Conservation (phyloP, 2,113 vertebrate species). For the Neopipo cinnamomea region DNA sequence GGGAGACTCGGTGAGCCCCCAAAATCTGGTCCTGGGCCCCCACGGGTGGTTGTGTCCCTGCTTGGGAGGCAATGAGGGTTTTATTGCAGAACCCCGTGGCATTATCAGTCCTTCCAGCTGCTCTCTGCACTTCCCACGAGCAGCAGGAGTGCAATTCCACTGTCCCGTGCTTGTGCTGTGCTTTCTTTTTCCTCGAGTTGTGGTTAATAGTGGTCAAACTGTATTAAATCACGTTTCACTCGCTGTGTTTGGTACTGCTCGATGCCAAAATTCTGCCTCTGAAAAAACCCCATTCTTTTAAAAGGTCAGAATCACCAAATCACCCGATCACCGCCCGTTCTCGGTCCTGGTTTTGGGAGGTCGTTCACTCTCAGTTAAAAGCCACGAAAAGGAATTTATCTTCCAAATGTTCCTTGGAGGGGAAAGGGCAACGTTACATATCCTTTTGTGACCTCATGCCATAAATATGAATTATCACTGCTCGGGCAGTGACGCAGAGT, state of each 20-base stretch:
- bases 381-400: background rate
- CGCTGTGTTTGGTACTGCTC: background rate
- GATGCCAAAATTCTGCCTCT: background rate
- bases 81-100: background rate
- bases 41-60: background rate
- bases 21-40: background rate
- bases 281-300: background rate
- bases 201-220: background rate
- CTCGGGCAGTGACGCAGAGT: fast-evolving
- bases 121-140: background rate
- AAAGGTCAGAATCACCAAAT: background rate
- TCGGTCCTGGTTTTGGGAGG: background rate
- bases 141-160: constrained; percentile 31
- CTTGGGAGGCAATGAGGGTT: background rate
- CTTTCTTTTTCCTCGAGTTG: background rate
- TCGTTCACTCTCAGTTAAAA: background rate
- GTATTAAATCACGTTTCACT: background rate
- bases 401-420: background rate
- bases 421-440: background rate
- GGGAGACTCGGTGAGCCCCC: background rate
- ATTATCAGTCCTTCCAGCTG: background rate
- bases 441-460: background rate
- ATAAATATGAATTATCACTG: background rate
- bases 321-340: background rate
- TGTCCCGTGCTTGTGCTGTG: background rate